Evolutionary conservation across 2,797 vertebrate genomes (phyloP), one percentile per base, ranked within the genome.

Genomic region (Podarcis siculus): DNA sequence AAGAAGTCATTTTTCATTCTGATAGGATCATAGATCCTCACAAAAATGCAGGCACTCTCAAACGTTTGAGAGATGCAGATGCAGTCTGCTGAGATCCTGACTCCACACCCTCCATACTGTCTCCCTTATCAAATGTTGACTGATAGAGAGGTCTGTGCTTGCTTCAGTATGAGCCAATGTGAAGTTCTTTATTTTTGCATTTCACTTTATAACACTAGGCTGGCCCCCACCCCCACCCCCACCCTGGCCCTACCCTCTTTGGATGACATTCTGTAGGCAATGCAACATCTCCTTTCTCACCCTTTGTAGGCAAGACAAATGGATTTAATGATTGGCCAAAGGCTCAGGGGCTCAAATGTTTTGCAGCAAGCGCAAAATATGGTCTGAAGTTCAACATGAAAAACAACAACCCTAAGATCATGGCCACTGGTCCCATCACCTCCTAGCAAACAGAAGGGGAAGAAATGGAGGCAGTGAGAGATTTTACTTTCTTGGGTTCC

Each of bases 1-100:
- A 86, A 79, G 7, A 78, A 66, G 61, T 49, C 84, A 69, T 86
- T 79, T 79, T 86, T 86, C 76, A 69, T 79, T 69, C 64, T 79
- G 61, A 79, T 64, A 86, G 42, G 64, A 69, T n/a, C 42, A 79
- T 69, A 32, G n/a, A 67, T 79, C 1, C 27, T 64, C 78, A 42
- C 13, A 49, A 23, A 79, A 19, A 49, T 86, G 45, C 3, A 67
- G 21, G 84, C n/a, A 30, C 30, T 5, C 39, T 79, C 61, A 79
- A 67, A 45, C n/a, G 19, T 79, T 79, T 13, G 19, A 2, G 8
- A 49, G 45, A 67, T 78, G 39, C 12, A 49, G 42, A 35, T 23
- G 39, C 23, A 67, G 12, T 37, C 1, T 5, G 30, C 42, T 32
- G 1, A 49, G 39, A 32, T 17, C 25, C 61, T 69, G 39, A 86